phyloP scores from a whole-genome alignment of 2,113 vertebrate genomes.

The Xenopus laevis region DNA sequence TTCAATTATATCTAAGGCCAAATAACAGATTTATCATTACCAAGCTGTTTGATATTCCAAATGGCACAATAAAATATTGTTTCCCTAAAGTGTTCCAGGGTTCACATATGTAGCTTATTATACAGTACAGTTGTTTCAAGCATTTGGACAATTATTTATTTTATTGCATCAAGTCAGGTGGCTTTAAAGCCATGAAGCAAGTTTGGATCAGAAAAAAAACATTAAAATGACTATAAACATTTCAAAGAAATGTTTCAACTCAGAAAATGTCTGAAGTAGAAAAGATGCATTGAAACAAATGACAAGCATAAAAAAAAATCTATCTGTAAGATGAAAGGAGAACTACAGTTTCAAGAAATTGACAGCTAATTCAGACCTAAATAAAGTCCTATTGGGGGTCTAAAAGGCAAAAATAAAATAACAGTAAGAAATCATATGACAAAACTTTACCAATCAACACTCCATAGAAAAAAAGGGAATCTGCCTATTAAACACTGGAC shows the following conservation, averaged over 20 bases:
- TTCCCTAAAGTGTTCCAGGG: not conserved
- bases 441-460: too few relatives aligned
- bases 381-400: not conserved
- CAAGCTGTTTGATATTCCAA: not conserved
- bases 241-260: constrained; percentile 19
- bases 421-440: too few relatives aligned
- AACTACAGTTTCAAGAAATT: constrained; percentile 13
- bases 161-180: constrained; percentile 4
- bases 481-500: too few relatives aligned
- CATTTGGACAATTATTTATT: constrained; percentile 28
- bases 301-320: constrained; percentile 20
- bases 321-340: constrained; percentile 22
- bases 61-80: constrained; percentile 7
- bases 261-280: constrained; percentile 7
- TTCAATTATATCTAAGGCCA: not conserved
- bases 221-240: constrained; percentile 27
- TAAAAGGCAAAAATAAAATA: too few relatives aligned
- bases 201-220: constrained; percentile 10
- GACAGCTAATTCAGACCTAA: constrained; percentile 17
- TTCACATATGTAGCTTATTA: constrained; percentile 3
- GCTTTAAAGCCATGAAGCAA: constrained; percentile 10
- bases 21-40: constrained; percentile 1
- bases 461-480: too few relatives aligned
- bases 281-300: constrained; percentile 16
- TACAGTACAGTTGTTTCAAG: constrained; percentile 14